Conservation (phyloP, 2,888 invertebrate genomes). For the Acleris literana region DNA sequence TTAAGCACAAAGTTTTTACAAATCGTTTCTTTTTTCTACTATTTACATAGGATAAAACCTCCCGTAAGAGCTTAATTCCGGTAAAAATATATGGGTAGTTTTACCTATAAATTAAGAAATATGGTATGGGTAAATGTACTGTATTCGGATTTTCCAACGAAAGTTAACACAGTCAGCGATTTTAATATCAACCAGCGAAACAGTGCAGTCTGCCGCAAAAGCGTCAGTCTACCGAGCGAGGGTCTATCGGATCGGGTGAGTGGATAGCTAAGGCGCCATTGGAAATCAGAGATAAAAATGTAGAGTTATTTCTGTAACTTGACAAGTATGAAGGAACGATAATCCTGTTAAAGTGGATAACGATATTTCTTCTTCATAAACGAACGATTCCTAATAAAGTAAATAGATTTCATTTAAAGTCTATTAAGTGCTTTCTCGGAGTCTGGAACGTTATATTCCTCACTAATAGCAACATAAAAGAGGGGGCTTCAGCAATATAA, state of each 20-base stretch:
- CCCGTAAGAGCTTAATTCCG: not conserved
- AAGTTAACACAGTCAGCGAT: slow-evolving; percentile 18
- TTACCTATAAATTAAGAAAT: not conserved
- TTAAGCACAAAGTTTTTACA: slow-evolving; percentile 23
- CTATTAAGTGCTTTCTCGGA: no score
- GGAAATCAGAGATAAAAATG: slow-evolving; percentile 18
- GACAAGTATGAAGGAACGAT: no score
- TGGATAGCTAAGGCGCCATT: slow-evolving; percentile 25
- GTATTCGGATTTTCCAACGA: slow-evolving; percentile 11
- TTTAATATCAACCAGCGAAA: slow-evolving; percentile 31
- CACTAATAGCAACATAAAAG: no score
- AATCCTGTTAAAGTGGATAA: no score
- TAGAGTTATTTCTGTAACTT: no score
- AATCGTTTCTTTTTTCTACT: not conserved
- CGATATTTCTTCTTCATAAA: no score
- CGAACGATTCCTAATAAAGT: no score
- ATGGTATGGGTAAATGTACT: no score
- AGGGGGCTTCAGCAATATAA: slow-evolving; percentile 1
- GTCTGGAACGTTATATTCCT: no score
- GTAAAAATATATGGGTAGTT: slow-evolving; percentile 7
- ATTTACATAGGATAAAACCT: not conserved
- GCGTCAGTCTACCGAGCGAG: slow-evolving; percentile 27
- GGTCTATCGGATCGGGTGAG: slow-evolving; percentile 23
- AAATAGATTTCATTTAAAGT: no score
- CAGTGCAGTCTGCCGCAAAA: slow-evolving; percentile 32